phyloP scores from a whole-genome alignment of 1,140 invertebrate species.

The Scylla paramamosain region DNA sequence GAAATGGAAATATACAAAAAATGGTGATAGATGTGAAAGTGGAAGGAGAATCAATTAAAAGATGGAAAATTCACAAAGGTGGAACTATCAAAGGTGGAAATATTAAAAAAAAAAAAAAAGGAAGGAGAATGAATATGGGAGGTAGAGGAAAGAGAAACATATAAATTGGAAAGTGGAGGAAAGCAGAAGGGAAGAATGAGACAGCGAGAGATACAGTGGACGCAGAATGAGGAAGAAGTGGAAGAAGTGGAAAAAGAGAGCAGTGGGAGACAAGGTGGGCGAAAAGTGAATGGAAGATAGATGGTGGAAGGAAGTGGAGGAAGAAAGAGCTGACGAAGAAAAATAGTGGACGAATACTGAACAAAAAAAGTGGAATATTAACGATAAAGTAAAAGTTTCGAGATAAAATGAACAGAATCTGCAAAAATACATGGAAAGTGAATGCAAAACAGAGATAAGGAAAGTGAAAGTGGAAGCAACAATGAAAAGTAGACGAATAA shows the following conservation, averaged over 20 bases:
- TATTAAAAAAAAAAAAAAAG: too few species aligned
- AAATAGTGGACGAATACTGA: not conserved
- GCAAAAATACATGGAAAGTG: too few species aligned
- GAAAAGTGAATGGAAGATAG: not conserved
- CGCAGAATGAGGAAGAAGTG: not conserved
- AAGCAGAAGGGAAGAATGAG: not conserved
- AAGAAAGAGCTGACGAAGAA: not conserved
- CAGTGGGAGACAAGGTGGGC: too few species aligned
- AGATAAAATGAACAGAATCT: too few species aligned
- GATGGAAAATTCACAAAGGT: not conserved
- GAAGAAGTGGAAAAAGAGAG: not conserved
- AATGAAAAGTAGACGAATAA: too few species aligned
- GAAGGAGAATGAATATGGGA: not conserved
- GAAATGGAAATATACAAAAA: too few species aligned
- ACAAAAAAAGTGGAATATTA: too few species aligned
- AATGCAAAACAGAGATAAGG: too few species aligned
- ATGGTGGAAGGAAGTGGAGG: not conserved
- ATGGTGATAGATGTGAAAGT: too few species aligned
- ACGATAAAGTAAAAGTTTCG: too few species aligned
- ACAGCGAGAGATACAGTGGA: not conserved
- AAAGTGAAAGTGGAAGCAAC: too few species aligned
- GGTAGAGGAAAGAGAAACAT: not conserved
- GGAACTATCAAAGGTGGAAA: not conserved
- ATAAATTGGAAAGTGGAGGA: not conserved
- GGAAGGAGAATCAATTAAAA: too few species aligned